Base-by-base conservation (phyloP, 2,113 vertebrate species). In the Lethenteron camtschaticum region DNA sequence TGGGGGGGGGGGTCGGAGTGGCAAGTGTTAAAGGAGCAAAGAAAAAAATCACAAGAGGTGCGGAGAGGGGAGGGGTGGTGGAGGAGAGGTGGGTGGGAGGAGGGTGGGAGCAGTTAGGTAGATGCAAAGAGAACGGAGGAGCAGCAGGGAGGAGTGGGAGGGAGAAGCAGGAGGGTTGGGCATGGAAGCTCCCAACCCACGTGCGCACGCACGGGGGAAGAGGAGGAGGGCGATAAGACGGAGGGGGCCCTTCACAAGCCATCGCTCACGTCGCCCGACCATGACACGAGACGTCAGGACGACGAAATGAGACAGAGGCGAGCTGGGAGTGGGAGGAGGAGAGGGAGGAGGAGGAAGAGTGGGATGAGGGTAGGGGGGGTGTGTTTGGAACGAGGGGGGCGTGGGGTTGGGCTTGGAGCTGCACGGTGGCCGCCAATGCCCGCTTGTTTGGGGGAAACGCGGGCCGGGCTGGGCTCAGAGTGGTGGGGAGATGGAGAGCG, bases 201-300 rank as follows among this genome's bases (percentile, higher is more conserved):
- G 63, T 16, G 63, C n/a, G n/a, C 9, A n/a, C n/a, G n/a, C n/a
- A 66, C 9, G 24, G n/a, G 63, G 10, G 63, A 24, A 24, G 63
- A n/a, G n/a, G 63, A 66, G 24, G 10, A 66, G 24, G 63, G 63
- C 63, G n/a, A 16, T n/a, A 66, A 16, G 24, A 66, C n/a, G 24
- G 63, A n/a, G 24, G 24, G 63, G 63, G 63, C 63, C 63, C 63
- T 66, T 66, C 63, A 66, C 63, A 66, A 66, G 24, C 63, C 63
- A 66, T 66, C 63, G 63, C 63, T 66, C 63, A 66, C 24, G 63
- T 24, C 63, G 63, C 63, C 63, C 63, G 63, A 66, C n/a, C 63
- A 24, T 66, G 63, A 66, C 63, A 66, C 63, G 63, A 66, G 63
- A 24, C 24, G 63, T 66, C 63, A 24, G n/a, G n/a, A 24, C n/a